Conservation (phyloP, 2,888 invertebrate genomes). For the Ethmia dodecea region DNA sequence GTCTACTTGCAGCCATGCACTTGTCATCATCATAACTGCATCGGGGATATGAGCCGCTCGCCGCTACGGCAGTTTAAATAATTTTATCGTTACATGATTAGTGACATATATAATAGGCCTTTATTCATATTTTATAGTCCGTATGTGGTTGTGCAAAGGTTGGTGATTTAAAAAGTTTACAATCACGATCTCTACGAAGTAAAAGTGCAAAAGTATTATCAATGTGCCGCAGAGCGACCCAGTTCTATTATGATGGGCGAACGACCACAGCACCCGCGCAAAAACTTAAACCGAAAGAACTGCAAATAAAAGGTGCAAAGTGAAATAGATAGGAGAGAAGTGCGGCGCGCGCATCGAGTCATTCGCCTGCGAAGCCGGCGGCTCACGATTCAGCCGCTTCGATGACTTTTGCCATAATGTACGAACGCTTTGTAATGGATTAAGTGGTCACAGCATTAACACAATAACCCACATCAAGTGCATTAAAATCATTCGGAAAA, state of each 20-base stretch:
- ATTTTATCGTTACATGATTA: too few species aligned
- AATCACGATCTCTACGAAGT: constrained; percentile 54
- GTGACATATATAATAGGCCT: too few species aligned
- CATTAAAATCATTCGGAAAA: constrained; percentile 47
- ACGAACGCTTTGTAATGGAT: constrained; percentile 45
- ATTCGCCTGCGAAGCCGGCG: constrained; percentile 9
- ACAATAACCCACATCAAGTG: constrained; percentile 57
- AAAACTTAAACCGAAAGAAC: constrained; percentile 48
- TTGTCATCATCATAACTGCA: constrained; percentile 31
- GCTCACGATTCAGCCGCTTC: constrained; percentile 21
- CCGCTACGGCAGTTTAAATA: too few species aligned
- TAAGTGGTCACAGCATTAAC: constrained; percentile 55
- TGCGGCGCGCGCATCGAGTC: constrained; percentile 12
- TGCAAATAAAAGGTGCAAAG: constrained; percentile 53
- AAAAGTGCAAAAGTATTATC: constrained; percentile 66
- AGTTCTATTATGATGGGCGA: constrained; percentile 46
- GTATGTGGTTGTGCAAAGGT: constrained; percentile 27
- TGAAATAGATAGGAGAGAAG: constrained; percentile 34
- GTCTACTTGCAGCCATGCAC: constrained; percentile 24
- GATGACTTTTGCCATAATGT: constrained; percentile 27
- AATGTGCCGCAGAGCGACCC: constrained; percentile 56
- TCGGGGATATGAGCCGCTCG: constrained; percentile 20
- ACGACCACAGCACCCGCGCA: constrained; percentile 34
- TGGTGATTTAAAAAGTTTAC: too few species aligned
- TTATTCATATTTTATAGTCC: too few species aligned